These are phyloP conservation scores for Megalops atlanticus DNA, from an alignment of 2,113 vertebrate genomes.

Conservation along the genomic window DNA sequence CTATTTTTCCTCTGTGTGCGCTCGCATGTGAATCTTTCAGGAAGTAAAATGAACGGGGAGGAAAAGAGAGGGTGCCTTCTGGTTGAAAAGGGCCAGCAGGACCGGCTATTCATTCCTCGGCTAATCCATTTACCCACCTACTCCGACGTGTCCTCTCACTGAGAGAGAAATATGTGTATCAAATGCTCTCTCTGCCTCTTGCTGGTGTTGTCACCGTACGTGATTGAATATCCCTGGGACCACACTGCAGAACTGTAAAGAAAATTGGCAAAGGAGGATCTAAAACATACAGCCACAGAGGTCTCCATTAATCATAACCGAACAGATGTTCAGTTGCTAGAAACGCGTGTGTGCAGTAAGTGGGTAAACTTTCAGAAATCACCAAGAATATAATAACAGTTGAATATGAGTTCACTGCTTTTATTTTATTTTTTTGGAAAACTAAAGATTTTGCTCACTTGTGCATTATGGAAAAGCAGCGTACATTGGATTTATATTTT, in stretches of 20 bases:
- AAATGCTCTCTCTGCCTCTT: constrained; percentile 11
- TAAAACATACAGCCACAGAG: neutral
- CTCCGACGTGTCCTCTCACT: constrained; percentile 8
- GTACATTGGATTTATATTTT: neutral
- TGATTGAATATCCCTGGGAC: constrained; percentile 24
- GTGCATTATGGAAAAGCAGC: neutral
- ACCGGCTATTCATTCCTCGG: constrained; percentile 24
- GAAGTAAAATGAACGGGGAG: constrained; percentile 3
- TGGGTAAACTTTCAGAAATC: neutral
- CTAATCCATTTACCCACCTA: constrained; percentile 18
- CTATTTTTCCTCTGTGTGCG: constrained; percentile 25
- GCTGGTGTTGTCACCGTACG: constrained; percentile 14
- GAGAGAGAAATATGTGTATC: constrained; percentile 34
- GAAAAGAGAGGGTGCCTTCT: neutral
- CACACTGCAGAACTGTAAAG: constrained; percentile 23
- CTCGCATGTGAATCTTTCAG: constrained; percentile 30
- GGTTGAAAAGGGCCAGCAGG: constrained; percentile 11
- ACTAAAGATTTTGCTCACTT: neutral
- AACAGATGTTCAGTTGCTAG: neutral
- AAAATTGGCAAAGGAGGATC: constrained; percentile 18
- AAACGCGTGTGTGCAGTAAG: neutral
- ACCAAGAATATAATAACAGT: neutral
- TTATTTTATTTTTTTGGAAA: too few relatives aligned
- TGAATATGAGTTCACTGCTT: too few relatives aligned
- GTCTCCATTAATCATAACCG: neutral